Percentiles rank a stretch among this genome's conserved stretches.
These are phyloP conservation scores for Acanthis flammea DNA, from an alignment of 2,797 vertebrate genomes.

Conservation along the genomic window DNA sequence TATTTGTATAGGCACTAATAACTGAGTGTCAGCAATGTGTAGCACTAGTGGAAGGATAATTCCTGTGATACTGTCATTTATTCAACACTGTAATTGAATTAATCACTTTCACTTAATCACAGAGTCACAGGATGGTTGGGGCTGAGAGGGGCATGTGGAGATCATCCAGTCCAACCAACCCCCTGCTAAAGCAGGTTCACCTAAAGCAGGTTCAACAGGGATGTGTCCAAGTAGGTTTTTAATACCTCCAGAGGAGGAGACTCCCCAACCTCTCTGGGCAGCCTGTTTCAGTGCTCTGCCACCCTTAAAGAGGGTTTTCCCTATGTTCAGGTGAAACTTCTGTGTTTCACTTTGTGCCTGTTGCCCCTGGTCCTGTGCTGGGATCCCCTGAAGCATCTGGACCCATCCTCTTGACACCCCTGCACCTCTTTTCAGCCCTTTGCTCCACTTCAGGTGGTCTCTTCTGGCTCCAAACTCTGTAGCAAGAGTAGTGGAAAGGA, in stretches of 20 bases:
- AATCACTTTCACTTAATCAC: background rate
- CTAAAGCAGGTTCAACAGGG: background rate
- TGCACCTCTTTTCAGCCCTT: background rate
- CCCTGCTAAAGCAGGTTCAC: background rate
- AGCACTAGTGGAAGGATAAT: background rate
- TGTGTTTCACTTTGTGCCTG: background rate
- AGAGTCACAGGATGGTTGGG: background rate
- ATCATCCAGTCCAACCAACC: background rate
- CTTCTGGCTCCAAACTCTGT: background rate
- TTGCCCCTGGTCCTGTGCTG: background rate
- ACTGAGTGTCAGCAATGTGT: background rate
- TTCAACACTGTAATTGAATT: background rate
- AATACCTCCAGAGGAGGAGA: background rate
- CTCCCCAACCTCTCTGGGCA: background rate
- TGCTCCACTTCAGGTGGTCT: background rate
- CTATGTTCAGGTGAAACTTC: background rate
- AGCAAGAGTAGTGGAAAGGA: background rate
- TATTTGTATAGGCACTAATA: background rate
- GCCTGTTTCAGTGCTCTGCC: background rate
- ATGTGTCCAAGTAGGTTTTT: background rate
- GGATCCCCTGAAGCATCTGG: accelerated
- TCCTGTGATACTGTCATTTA: background rate
- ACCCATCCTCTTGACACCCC: background rate
- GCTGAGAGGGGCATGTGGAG: background rate
- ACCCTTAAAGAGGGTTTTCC: background rate